These are phyloP conservation scores for Heliocidaris tuberculata DNA, from an alignment of 35 echinoderm and acorn worm genomes.

Conservation along the genomic window DNA sequence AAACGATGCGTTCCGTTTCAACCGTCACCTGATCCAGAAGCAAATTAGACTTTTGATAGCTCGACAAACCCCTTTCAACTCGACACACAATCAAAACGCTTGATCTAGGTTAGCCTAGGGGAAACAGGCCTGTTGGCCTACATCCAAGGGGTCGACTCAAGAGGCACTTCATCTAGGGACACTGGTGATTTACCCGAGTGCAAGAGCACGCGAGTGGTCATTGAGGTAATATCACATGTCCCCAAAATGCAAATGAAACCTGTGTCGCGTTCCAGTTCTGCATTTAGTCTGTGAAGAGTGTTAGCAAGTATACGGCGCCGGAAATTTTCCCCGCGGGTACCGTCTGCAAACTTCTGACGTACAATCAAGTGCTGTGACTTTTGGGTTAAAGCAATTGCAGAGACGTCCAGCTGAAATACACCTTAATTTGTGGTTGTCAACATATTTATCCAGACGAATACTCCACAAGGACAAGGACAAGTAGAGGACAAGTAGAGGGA, in stretches of 20 bases:
- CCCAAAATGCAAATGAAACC: conserved; percentile 6
- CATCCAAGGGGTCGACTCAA: not conserved
- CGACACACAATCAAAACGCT: not conserved
- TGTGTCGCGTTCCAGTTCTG: not conserved
- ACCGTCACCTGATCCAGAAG: not conserved
- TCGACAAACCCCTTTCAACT: not conserved
- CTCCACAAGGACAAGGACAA: no score
- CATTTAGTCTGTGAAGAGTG: not conserved
- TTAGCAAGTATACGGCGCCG: not conserved
- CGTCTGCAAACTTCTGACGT: not conserved
- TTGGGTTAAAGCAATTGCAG: not conserved
- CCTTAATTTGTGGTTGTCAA: no score
- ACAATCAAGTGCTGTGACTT: not conserved
- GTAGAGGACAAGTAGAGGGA: no score
- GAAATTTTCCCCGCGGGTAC: not conserved
- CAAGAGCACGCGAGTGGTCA: not conserved
- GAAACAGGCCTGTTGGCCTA: not conserved
- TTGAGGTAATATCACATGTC: not conserved
- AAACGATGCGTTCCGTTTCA: not conserved
- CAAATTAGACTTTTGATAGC: not conserved
- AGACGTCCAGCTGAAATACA: not conserved
- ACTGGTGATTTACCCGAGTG: not conserved
- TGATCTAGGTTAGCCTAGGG: not conserved
- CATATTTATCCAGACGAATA: no score
- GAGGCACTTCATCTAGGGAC: not conserved